Percentiles rank a stretch among this genome's conserved stretches.
These are phyloP conservation scores for Parthenolecanium corni DNA, from an alignment of 2,888 invertebrate species.

Conservation along the genomic window DNA sequence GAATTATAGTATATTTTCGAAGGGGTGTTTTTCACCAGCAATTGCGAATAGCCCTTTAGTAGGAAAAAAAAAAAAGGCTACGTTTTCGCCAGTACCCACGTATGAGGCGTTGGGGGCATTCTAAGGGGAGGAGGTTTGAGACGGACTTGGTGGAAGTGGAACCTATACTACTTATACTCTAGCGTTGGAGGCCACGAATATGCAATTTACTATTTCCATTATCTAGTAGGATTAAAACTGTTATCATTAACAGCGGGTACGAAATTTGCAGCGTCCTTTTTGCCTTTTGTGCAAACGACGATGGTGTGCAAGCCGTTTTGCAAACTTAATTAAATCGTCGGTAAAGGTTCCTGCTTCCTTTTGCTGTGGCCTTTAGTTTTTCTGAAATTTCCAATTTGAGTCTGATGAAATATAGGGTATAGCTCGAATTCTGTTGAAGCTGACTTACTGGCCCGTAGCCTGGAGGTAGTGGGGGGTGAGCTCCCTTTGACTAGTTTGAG, in stretches of 20 bases:
- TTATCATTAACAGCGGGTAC: slow-evolving; percentile 28
- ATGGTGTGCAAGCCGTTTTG: slow-evolving; percentile 17
- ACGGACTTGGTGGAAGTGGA: too few relatives aligned
- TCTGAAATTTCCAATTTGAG: too few relatives aligned
- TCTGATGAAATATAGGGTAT: too few relatives aligned
- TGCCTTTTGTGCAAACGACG: slow-evolving; percentile 22
- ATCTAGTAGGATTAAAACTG: slow-evolving; percentile 26
- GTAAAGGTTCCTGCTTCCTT: slow-evolving; percentile 17
- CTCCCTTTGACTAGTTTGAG: too few relatives aligned
- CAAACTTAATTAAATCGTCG: slow-evolving; percentile 27
- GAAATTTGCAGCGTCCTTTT: slow-evolving; percentile 20
- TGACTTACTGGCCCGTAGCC: too few relatives aligned
- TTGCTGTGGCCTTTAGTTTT: too few relatives aligned
- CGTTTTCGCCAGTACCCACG: too few relatives aligned
- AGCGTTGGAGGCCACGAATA: slow-evolving; percentile 25
- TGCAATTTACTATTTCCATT: slow-evolving; percentile 26
- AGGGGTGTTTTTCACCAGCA: slow-evolving; percentile 18
- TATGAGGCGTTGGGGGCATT: too few relatives aligned
- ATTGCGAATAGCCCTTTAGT: slow-evolving; percentile 20
- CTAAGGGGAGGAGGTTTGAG: too few relatives aligned
- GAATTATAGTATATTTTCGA: slow-evolving; percentile 23
- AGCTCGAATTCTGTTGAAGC: too few relatives aligned
- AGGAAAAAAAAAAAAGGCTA: neutral
- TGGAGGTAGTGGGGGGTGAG: too few relatives aligned
- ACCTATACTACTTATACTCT: slow-evolving; percentile 7